These are phyloP conservation scores for Poeciliopsis paucimaculata DNA, from an alignment of 2,797 vertebrate genomes.

Conservation along the genomic window DNA sequence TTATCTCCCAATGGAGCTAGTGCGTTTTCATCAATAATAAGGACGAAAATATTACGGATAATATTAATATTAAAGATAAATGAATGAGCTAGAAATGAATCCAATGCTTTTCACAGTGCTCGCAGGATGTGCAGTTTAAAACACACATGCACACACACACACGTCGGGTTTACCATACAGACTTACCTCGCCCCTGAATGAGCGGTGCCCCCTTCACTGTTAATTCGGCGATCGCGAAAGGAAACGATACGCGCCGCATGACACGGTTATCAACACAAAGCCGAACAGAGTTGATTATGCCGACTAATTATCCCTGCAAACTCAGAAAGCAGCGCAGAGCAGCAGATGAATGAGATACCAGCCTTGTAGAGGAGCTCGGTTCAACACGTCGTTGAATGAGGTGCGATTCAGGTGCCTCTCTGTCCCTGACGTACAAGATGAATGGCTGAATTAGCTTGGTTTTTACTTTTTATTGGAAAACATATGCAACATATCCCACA, in stretches of 20 bases:
- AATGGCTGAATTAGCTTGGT: slow-evolving; percentile 36
- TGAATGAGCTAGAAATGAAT: slow-evolving; percentile 9
- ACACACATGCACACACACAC: not conserved
- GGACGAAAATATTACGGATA: too few species aligned
- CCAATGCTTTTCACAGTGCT: slow-evolving; percentile 27
- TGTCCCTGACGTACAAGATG: slow-evolving; percentile 40
- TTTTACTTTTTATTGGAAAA: slow-evolving; percentile 24
- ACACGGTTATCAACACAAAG: slow-evolving; percentile 62
- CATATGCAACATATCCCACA: not conserved
- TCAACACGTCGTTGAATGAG: slow-evolving; percentile 50
- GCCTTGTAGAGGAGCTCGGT: slow-evolving; percentile 60
- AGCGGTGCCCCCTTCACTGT: slow-evolving; percentile 32
- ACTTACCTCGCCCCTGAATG: slow-evolving; percentile 49
- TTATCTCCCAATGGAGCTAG: not conserved
- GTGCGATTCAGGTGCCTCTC: slow-evolving; percentile 53
- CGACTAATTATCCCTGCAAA: slow-evolving; percentile 69
- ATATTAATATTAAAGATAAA: too few species aligned
- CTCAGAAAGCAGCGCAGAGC: slow-evolving; percentile 59
- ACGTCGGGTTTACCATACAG: slow-evolving; percentile 25
- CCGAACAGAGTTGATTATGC: slow-evolving; percentile 64
- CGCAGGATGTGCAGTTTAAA: slow-evolving; percentile 19
- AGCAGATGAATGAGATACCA: slow-evolving; percentile 70
- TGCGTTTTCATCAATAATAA: too few species aligned
- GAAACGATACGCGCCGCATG: slow-evolving; percentile 37
- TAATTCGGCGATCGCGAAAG: slow-evolving; percentile 30